A percentile compares a stretch with the other conserved stretches of the same genome.
These are phyloP conservation scores for Bubo blakistoni DNA, from an alignment of 2,113 vertebrate species.

Conservation along the genomic window DNA sequence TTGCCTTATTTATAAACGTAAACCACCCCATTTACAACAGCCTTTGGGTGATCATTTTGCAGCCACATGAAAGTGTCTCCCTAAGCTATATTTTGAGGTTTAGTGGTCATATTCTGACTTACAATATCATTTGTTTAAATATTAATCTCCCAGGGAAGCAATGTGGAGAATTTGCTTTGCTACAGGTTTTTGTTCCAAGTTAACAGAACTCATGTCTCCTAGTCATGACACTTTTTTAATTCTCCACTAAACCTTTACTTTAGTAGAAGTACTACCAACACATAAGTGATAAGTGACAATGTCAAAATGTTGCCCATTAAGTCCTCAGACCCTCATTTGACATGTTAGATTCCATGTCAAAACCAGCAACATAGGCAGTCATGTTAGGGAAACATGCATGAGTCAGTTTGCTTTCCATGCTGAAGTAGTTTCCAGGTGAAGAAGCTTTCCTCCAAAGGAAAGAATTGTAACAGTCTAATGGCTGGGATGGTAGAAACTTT, in stretches of 20 bases:
- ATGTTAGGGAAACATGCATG: accelerated
- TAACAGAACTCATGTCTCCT: not conserved
- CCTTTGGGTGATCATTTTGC: not conserved
- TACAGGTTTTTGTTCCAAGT: not conserved
- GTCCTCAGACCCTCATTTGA: not conserved
- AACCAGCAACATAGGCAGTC: not conserved
- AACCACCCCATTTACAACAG: not conserved
- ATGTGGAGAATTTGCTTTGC: not conserved
- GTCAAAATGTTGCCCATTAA: not conserved
- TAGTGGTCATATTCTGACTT: not conserved
- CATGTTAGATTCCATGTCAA: not conserved
- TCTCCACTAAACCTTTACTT: not conserved
- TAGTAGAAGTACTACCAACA: not conserved
- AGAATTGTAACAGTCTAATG: not conserved
- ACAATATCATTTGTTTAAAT: not conserved
- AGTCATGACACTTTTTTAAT: not conserved
- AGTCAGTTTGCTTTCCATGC: not conserved
- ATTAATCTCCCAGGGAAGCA: not conserved
- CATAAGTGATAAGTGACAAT: not conserved
- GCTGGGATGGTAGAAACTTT: not conserved
- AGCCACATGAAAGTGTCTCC: not conserved
- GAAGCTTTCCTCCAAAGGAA: not conserved
- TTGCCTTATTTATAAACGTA: not conserved
- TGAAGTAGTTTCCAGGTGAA: not conserved
- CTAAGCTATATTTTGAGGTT: not conserved